phyloP scores from a whole-genome alignment of 2,113 vertebrate species.

The Vulpes vulpes region DNA sequence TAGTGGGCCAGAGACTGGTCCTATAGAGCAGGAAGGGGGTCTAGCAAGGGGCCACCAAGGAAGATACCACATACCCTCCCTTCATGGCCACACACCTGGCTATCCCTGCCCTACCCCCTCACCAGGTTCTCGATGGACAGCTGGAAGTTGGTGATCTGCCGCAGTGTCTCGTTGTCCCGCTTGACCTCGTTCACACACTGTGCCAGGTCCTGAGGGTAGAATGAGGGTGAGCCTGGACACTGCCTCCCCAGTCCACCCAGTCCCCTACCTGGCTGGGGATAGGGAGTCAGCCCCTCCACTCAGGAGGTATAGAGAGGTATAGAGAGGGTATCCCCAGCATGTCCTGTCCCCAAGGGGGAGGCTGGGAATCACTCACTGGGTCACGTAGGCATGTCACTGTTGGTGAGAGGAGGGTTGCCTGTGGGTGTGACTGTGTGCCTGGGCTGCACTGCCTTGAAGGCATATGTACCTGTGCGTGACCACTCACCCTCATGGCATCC shows the following conservation, averaged over 20 bases:
- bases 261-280: not conserved
- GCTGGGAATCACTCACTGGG: not conserved
- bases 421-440: not conserved
- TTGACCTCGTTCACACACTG: slow-evolving; percentile 96
- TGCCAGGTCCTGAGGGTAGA: slow-evolving; percentile 90
- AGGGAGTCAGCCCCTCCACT: not conserved
- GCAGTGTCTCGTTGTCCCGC: slow-evolving; percentile 94
- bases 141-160: slow-evolving; percentile 95
- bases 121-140: slow-evolving; percentile 94
- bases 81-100: not conserved
- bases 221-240: not conserved
- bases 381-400: not conserved
- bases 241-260: accelerated
- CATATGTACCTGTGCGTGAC: not conserved
- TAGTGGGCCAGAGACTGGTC: slow-evolving; percentile 93
- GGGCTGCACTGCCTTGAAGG: no score
- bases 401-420: not conserved
- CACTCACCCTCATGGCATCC: slow-evolving; percentile 93
- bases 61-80: not conserved
- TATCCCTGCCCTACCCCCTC: not conserved
- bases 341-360: not conserved
- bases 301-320: not conserved
- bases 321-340: not conserved
- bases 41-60: not conserved
- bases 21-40: slow-evolving; percentile 76